A percentile compares a stretch with the other conserved stretches of the same genome.
These are phyloP conservation scores for Macrochelys suwanniensis DNA, from an alignment of 2,797 vertebrate genomes.

Conservation along the genomic window DNA sequence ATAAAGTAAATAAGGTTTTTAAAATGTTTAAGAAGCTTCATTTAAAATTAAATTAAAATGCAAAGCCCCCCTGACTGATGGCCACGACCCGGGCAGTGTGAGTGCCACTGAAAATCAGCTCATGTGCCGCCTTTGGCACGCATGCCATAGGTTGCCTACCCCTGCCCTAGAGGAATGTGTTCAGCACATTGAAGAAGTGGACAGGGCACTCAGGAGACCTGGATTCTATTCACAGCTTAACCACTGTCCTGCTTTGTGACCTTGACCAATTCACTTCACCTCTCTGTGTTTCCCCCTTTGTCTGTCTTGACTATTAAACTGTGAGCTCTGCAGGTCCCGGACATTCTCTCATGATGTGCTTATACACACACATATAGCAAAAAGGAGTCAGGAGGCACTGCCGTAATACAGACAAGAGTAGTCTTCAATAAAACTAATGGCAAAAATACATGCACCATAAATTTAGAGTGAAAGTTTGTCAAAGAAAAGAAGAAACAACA, in stretches of 20 bases:
- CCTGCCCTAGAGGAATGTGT: no score
- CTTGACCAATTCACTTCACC: neutral
- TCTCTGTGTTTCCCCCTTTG: neutral
- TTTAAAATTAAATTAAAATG: no score
- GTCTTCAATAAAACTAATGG: neutral
- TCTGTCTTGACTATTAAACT: neutral
- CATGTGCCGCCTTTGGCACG: no score
- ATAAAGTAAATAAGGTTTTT: no score
- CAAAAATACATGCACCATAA: neutral
- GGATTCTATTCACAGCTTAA: neutral
- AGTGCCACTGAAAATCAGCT: no score
- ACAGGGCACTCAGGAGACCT: neutral
- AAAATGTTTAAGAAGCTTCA: no score
- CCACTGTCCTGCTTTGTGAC: neutral
- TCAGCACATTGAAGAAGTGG: neutral
- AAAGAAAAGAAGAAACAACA: neutral
- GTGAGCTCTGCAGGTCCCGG: neutral
- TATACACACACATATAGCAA: neutral
- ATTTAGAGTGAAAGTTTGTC: neutral
- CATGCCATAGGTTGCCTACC: no score
- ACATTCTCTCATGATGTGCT: neutral
- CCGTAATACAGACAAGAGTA: neutral
- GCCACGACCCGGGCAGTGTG: no score
- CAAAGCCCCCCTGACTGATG: no score
- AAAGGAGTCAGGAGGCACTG: neutral